Evolutionary conservation across 2,797 vertebrate genomes (phyloP).

Genomic region (Ctenopoma kingsleyae): DNA sequence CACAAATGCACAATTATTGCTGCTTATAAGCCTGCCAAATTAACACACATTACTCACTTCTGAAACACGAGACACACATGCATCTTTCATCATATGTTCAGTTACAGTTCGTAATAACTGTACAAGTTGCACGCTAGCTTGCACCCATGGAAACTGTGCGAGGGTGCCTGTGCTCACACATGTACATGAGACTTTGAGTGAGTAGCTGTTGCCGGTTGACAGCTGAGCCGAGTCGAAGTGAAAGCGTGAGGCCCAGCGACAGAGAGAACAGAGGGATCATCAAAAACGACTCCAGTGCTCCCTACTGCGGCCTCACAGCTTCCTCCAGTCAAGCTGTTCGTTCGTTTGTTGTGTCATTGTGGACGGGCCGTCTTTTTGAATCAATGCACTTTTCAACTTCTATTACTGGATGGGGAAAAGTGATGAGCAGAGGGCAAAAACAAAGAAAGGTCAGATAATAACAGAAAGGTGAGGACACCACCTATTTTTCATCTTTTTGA

Average conservation of each 20-base stretch:
- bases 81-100: constrained; percentile 25
- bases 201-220: constrained; percentile 51
- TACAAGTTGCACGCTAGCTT: constrained; percentile 6
- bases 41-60: constrained; percentile 38
- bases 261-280: constrained; percentile 73
- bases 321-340: constrained; percentile 69
- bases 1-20: constrained; percentile 64
- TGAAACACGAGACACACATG: constrained; percentile 21
- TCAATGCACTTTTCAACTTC: constrained; percentile 59
- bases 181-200: constrained; percentile 36
- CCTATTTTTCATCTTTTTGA: constrained; percentile 18
- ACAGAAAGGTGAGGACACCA: constrained; percentile 29
- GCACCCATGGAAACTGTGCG: background rate
- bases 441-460: constrained; percentile 9
- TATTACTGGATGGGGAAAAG: constrained; percentile 36
- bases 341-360: constrained; percentile 65
- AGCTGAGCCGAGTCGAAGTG: constrained; percentile 66
- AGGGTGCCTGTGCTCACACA: background rate
- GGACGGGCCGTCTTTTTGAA: constrained; percentile 52
- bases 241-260: constrained; percentile 64
- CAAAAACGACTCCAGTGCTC: constrained; percentile 67
- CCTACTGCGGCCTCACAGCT: constrained; percentile 66
- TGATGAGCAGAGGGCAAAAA: constrained; percentile 19
- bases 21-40: constrained; percentile 46
- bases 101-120: constrained; percentile 15